Conservation (phyloP, 2,797 vertebrate genomes). For the Macrochelys suwanniensis region DNA sequence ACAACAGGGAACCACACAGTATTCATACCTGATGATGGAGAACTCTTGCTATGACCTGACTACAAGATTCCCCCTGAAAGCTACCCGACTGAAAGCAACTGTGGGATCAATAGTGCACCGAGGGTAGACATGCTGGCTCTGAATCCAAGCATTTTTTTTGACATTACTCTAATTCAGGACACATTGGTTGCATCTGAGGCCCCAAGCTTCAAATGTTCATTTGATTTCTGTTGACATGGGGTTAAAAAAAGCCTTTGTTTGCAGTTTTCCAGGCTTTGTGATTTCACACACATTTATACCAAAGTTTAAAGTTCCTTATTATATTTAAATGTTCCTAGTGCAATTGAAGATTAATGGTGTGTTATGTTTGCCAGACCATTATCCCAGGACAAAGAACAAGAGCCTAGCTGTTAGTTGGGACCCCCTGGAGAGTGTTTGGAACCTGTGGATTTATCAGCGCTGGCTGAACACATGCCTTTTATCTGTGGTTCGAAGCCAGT, state of each 20-base stretch:
- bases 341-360: not conserved
- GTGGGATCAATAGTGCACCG: not conserved
- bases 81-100: not conserved
- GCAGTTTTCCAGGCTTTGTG: not conserved
- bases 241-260: not conserved
- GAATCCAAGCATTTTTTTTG: not conserved
- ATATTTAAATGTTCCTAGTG: not conserved
- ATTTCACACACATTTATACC: too few species aligned
- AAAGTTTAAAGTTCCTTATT: too few species aligned
- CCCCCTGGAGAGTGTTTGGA: not conserved
- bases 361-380: not conserved
- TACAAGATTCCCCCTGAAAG: not conserved
- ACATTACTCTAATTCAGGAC: not conserved
- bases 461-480: not conserved
- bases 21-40: not conserved
- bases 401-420: not conserved
- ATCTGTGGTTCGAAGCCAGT: not conserved
- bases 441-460: not conserved
- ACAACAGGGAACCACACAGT: too few species aligned
- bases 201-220: not conserved
- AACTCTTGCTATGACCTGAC: not conserved
- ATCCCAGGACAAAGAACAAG: not conserved
- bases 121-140: not conserved
- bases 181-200: not conserved
- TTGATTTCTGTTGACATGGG: not conserved